Conservation (phyloP, 1,140 invertebrate species). For the Diachasmimorpha longicaudata region DNA sequence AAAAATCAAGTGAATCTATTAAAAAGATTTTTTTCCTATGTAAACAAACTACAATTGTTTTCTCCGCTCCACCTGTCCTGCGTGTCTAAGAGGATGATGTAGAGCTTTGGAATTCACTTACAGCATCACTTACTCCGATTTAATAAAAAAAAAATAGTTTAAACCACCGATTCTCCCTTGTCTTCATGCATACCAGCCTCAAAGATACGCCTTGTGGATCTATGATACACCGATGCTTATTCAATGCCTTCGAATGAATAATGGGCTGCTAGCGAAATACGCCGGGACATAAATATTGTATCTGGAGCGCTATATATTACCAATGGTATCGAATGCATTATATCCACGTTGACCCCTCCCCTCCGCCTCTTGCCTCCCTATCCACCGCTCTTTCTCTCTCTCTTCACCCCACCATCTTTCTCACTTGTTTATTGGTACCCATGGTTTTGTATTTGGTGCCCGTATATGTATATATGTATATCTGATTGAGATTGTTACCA, state of each 20-base stretch:
- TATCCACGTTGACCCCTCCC: constrained; percentile 40
- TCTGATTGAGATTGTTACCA: constrained; percentile 59
- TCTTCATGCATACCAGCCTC: constrained; percentile 23
- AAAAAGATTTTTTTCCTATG: too few species aligned
- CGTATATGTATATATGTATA: too few species aligned
- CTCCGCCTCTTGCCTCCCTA: neutral
- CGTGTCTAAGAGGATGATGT: too few species aligned
- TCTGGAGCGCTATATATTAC: constrained; percentile 61
- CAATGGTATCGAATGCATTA: constrained; percentile 56
- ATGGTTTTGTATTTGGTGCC: neutral
- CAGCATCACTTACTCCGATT: too few species aligned
- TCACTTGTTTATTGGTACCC: neutral
- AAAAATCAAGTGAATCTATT: too few species aligned
- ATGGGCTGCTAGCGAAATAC: constrained; percentile 61
- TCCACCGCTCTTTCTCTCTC: neutral
- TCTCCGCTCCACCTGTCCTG: too few species aligned
- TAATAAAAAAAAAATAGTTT: too few species aligned
- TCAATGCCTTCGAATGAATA: constrained; percentile 60
- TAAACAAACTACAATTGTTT: too few species aligned
- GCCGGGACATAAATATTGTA: constrained; percentile 60
- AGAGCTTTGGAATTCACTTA: too few species aligned
- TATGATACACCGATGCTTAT: constrained; percentile 58
- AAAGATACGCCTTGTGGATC: constrained; percentile 44
- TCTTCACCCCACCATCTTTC: neutral
- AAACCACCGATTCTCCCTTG: neutral